Conservation (phyloP, 2,888 invertebrate genomes). For the Acronicta psi region DNA sequence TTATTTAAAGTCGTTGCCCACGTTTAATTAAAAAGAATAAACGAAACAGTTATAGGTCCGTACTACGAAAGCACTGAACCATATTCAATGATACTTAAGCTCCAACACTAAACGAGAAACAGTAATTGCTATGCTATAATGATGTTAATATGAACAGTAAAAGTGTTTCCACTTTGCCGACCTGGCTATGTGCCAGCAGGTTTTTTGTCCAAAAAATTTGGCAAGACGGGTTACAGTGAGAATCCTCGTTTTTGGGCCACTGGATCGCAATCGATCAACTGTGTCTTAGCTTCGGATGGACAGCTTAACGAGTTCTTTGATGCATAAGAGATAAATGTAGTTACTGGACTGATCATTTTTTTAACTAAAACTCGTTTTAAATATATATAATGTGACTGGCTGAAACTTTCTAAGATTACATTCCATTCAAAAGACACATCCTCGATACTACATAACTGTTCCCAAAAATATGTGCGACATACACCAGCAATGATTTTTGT, state of each 20-base stretch:
- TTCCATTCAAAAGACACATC: not conserved
- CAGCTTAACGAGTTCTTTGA: slow-evolving; percentile 44
- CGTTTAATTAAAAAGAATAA: not conserved
- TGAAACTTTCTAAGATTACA: not conserved
- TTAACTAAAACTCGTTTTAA: no score
- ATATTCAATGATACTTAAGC: slow-evolving; percentile 8
- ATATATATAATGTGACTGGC: no score
- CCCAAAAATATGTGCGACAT: no score
- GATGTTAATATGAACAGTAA: slow-evolving; percentile 42
- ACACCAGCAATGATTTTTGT: no score
- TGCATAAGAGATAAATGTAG: slow-evolving; percentile 41
- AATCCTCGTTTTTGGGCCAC: slow-evolving; percentile 33
- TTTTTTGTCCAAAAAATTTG: slow-evolving; percentile 37
- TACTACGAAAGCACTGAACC: not conserved
- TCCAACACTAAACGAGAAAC: slow-evolving; percentile 26
- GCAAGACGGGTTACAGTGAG: slow-evolving; percentile 32
- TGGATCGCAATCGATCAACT: slow-evolving; percentile 43
- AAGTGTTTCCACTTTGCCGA: slow-evolving; percentile 44
- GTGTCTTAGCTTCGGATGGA: slow-evolving; percentile 43
- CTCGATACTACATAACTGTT: no score
- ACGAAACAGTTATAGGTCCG: not conserved
- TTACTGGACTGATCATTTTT: slow-evolving; percentile 17
- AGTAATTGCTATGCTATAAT: slow-evolving; percentile 43
- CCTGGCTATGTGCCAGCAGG: slow-evolving; percentile 29
- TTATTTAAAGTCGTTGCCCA: not conserved